Conservation (phyloP, 2,113 vertebrate species). For the Hemiscyllium ocellatum region DNA sequence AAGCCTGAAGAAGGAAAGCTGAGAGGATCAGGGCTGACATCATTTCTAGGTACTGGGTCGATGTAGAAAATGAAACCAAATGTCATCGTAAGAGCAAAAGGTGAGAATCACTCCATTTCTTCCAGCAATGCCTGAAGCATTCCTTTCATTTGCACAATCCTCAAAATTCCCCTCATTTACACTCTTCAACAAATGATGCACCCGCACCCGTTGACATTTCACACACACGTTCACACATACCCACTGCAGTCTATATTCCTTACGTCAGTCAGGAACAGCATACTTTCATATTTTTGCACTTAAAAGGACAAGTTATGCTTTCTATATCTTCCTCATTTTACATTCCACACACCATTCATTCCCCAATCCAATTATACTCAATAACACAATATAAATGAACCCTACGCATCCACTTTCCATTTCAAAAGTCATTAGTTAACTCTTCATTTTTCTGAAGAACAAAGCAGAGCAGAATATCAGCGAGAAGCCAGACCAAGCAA, state of each 20-base stretch:
- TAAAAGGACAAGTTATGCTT: not conserved
- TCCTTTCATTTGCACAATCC: not conserved
- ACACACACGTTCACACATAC: not conserved
- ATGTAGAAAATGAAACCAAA: not conserved
- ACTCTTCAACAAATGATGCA: not conserved
- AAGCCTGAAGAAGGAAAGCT: not conserved
- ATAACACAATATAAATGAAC: not conserved
- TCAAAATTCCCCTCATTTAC: not conserved
- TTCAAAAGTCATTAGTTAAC: not conserved
- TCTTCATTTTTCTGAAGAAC: not conserved
- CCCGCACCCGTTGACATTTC: not conserved
- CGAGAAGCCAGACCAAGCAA: not conserved
- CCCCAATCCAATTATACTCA: not conserved
- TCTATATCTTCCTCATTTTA: not conserved
- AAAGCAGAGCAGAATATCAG: not conserved
- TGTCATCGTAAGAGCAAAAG: not conserved
- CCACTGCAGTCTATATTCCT: not conserved
- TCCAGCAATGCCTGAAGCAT: not conserved
- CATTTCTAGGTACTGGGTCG: not conserved
- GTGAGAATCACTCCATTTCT: not conserved
- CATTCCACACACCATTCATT: not conserved
- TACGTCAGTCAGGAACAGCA: not conserved
- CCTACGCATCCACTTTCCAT: not conserved
- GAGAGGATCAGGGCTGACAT: not conserved
- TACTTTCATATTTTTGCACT: not conserved